phyloP scores from a whole-genome alignment of 1,140 invertebrate genomes.

The Arctopsyche grandis region DNA sequence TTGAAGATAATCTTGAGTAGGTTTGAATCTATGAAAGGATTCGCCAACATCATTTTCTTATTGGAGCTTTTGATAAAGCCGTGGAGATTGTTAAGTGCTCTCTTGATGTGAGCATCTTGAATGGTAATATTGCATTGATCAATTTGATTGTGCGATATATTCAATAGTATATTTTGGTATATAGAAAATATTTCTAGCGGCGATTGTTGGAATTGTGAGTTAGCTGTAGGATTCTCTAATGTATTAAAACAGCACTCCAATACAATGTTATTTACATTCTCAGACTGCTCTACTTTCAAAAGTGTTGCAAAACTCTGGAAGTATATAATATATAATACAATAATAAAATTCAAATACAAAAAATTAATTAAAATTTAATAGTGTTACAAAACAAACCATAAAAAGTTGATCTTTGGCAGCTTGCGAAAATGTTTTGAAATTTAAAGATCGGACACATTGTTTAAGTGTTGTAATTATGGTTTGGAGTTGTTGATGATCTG shows the following conservation, averaged over 20 bases:
- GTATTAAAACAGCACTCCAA: constrained; percentile 41
- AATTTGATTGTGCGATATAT: constrained; percentile 26
- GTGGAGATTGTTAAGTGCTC: constrained; percentile 27
- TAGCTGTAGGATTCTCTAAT: constrained; percentile 42
- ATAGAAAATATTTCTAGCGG: constrained; percentile 36
- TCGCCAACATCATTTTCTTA: constrained; percentile 40
- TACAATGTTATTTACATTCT: constrained; percentile 15
- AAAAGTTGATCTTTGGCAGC: constrained; percentile 32
- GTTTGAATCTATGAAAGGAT: constrained; percentile 39
- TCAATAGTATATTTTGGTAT: constrained; percentile 32
- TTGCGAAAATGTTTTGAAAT: constrained; percentile 44
- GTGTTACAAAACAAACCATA: constrained; percentile 15
- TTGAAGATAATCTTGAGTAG: constrained; percentile 43
- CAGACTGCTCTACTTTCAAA: constrained; percentile 4
- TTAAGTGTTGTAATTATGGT: constrained; percentile 28
- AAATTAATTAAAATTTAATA: neutral
- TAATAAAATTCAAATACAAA: neutral
- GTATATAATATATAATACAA: neutral
- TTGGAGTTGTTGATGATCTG: neutral
- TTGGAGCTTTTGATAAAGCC: constrained; percentile 43
- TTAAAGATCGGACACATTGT: constrained; percentile 35
- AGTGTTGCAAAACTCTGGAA: constrained; percentile 42
- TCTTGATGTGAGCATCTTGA: constrained; percentile 33
- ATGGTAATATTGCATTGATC: neutral
- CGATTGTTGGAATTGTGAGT: constrained; percentile 44